Base-by-base conservation (phyloP, 2,113 vertebrate genomes). In the Choloepus hoffmanni region DNA sequence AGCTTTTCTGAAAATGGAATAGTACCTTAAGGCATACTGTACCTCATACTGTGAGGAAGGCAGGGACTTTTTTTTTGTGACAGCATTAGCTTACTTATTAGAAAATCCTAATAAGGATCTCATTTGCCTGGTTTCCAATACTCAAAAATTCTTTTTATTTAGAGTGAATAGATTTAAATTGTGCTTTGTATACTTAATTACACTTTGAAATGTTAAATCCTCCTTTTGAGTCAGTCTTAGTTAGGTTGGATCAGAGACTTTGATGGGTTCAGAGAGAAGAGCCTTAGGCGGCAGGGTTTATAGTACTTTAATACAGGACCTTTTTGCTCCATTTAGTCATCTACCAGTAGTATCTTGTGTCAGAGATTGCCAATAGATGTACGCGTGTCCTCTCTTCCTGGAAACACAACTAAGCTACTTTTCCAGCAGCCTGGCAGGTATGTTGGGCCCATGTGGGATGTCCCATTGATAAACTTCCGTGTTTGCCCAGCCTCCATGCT, bases 51-150 rank as follows among this genome's bases (percentile, higher is more conserved):
- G 88, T 94, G 95, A 97, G 65, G 12, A 92, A 92, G 90, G 53
- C 60, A 73, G 72, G 76, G 13, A 60, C 24, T 83, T 95, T 78
- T 86, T 78, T 89, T 89, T 94, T 92, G 91, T 92, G 92, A 92
- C 45, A 95, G 48, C 88, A 62, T 85, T 92, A 55, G 36, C 67
- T 65, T 92, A 92, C 84, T 95, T 95, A 92, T 94, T 92, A 94
- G 96, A 70, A 88, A 72, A 85, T 94, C 92, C 83, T 97, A 96
- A 94, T 95, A 88, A 97, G 94, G 81, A 85, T 88, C 78, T 93
- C 90, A 94, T 95, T 95, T 96, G 82, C 67, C 91, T 85, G 7
- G 16, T 85, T 97, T 94, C 74, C 16, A 63, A 84, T 93, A 89
- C 63, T 68, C 67, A 82, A 87, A 67, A 89, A 72, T 93, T 93